Percentiles rank a stretch among this genome's conserved stretches.
Evolutionary conservation across 2,888 invertebrate genomes (phyloP).

Genomic region (Ligdia adustata): DNA sequence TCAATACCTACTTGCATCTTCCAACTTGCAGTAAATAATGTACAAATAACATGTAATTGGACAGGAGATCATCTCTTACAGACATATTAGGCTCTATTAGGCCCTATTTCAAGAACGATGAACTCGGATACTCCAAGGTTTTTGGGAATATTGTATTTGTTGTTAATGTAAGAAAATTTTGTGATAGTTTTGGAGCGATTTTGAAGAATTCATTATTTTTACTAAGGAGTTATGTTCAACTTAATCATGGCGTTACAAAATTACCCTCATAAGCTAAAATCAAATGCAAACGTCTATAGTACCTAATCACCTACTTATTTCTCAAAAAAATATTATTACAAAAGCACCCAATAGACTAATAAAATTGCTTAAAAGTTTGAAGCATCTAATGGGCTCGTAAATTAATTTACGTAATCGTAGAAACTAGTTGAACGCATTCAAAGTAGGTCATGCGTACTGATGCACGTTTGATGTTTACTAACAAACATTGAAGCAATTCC

Average conservation of each 20-base stretch:
- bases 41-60: conserved; percentile 25
- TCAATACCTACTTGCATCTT: conserved; percentile 32
- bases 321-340: too few species aligned
- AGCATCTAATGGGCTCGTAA: neutral
- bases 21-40: conserved; percentile 32
- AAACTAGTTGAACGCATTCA: conserved; percentile 31
- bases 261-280: too few species aligned
- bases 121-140: conserved; percentile 7
- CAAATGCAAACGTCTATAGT: too few species aligned
- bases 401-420: conserved; percentile 27
- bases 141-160: neutral
- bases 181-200: too few species aligned
- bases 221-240: too few species aligned
- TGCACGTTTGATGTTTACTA: conserved; percentile 64
- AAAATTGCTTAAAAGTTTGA: too few species aligned
- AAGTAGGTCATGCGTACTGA: conserved; percentile 59
- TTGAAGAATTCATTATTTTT: too few species aligned
- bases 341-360: too few species aligned
- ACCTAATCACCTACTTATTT: too few species aligned
- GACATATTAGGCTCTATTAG: conserved; percentile 8
- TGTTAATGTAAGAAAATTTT: too few species aligned
- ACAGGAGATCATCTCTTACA: conserved; percentile 15
- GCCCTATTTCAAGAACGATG: conserved; percentile 8
- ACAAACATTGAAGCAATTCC: conserved; percentile 56
- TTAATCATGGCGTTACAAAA: too few species aligned